Conservation (phyloP, 2,797 vertebrate genomes). For the Synanceia verrucosa region DNA sequence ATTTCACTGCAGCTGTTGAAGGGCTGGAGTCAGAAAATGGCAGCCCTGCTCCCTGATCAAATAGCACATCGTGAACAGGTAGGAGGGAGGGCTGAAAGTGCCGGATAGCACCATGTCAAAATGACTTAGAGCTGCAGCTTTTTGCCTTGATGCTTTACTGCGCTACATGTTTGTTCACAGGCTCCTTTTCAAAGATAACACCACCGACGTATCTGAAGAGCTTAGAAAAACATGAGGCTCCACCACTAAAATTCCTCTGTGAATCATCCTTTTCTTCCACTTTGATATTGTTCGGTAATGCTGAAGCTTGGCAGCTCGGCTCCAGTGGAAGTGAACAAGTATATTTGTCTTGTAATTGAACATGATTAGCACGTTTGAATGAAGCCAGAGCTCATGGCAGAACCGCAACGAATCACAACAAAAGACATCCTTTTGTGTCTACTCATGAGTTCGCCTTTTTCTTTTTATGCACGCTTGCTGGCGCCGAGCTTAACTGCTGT, state of each 20-base stretch:
- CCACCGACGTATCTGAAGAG: constrained; percentile 41
- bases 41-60: constrained; percentile 65
- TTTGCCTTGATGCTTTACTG: constrained; percentile 54
- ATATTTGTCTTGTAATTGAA: constrained; percentile 85
- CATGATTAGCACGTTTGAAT: constrained; percentile 81
- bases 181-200: constrained; percentile 44
- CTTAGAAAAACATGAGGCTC: constrained; percentile 25
- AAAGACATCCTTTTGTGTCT: constrained; percentile 73
- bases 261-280: constrained; percentile 30
- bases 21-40: constrained; percentile 76
- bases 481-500: constrained; percentile 63
- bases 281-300: constrained; percentile 44
- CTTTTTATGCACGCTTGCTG: constrained; percentile 73
- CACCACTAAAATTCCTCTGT: neutral
- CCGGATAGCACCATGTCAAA: constrained; percentile 56
- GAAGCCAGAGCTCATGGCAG: constrained; percentile 73
- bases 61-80: constrained; percentile 51
- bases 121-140: constrained; percentile 34
- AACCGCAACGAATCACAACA: constrained; percentile 74
- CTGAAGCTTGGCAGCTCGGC: constrained; percentile 17
- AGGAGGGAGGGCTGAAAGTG: constrained; percentile 45
- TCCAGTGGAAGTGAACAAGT: constrained; percentile 35
- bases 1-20: constrained; percentile 71
- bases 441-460: constrained; percentile 81
- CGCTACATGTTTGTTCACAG: constrained; percentile 43